A percentile compares a stretch with the other conserved stretches of the same genome.
Conservation (phyloP, 2,113 vertebrate genomes). For the Microcebus murinus region DNA sequence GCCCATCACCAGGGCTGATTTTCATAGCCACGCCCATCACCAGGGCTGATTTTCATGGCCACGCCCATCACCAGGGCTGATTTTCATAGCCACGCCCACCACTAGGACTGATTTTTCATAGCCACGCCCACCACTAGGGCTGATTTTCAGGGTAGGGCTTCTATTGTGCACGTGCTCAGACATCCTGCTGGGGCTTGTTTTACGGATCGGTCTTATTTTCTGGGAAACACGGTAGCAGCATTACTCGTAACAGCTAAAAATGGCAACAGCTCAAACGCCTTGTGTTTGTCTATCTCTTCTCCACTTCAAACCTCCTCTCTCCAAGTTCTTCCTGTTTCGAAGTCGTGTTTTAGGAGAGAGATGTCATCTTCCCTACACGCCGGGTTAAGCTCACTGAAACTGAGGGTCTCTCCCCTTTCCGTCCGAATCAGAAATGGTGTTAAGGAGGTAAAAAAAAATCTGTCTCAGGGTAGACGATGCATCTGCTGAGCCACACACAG, state of each 20-base stretch:
- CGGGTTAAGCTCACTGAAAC: neutral
- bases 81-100: too few species aligned
- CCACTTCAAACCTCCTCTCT: neutral
- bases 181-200: too few species aligned
- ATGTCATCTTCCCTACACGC: neutral
- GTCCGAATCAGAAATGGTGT: neutral
- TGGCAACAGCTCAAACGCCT: neutral
- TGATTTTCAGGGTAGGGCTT: too few species aligned
- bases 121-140: too few species aligned
- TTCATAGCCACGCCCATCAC: too few species aligned
- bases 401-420: too few species aligned
- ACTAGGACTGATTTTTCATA: too few species aligned
- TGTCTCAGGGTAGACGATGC: neutral
- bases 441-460: neutral
- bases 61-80: too few species aligned
- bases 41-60: too few species aligned
- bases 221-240: neutral
- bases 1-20: too few species aligned
- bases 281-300: neutral
- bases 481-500: neutral
- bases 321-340: neutral
- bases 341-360: neutral
- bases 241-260: neutral
- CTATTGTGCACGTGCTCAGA: too few species aligned
- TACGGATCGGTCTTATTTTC: too few species aligned